A percentile compares a stretch with the other conserved stretches of the same genome.
phyloP scores from a whole-genome alignment of 2,888 invertebrate genomes.

The Alloplasta piceator region DNA sequence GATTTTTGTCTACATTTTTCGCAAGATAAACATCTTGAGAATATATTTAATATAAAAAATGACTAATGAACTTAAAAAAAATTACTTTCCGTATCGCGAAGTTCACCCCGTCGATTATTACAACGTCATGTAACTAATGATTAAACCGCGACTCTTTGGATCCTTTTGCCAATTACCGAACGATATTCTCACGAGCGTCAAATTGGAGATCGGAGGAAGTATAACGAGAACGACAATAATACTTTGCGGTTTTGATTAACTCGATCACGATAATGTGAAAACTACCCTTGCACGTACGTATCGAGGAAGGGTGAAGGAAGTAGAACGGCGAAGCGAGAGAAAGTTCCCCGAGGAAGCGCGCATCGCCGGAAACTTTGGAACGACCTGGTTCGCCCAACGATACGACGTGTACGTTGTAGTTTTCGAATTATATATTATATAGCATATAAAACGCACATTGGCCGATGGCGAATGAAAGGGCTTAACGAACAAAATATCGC shows the following conservation, averaged over 20 bases:
- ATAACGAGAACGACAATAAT: constrained; percentile 44
- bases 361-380: constrained; percentile 27
- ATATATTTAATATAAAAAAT: too few relatives aligned
- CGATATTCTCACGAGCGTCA: background rate
- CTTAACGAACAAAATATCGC: too few relatives aligned
- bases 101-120: too few relatives aligned
- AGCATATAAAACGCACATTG: too few relatives aligned
- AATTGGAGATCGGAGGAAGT: background rate
- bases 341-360: constrained; percentile 10
- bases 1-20: too few relatives aligned
- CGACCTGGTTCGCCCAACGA: constrained; percentile 13
- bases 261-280: constrained; percentile 37
- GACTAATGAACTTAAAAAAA: too few relatives aligned
- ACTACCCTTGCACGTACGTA: background rate
- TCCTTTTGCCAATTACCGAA: too few relatives aligned
- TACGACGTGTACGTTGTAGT: constrained; percentile 31
- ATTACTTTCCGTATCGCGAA: too few relatives aligned
- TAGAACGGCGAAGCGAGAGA: background rate
- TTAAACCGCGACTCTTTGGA: too few relatives aligned
- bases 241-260: constrained; percentile 54
- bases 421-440: background rate
- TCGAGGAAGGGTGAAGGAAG: background rate
- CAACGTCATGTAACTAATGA: too few relatives aligned
- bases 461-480: too few relatives aligned
- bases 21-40: too few relatives aligned